These are phyloP conservation scores for Sturnus vulgaris DNA, from an alignment of 2,113 vertebrate species.

Conservation along the genomic window DNA sequence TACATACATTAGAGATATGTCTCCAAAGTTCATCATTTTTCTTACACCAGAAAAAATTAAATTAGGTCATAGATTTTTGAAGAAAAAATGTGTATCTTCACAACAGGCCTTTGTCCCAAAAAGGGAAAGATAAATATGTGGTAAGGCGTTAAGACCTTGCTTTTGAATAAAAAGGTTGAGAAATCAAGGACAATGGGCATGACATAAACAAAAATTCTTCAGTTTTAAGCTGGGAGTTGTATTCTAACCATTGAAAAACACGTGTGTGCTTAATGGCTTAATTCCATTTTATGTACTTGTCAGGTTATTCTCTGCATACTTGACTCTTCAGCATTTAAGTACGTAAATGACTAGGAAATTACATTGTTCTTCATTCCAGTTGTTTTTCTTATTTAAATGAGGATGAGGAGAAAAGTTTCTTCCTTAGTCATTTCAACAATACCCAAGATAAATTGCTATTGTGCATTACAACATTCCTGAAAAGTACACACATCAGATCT, in stretches of 20 bases:
- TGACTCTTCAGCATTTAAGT: background rate
- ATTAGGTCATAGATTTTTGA: background rate
- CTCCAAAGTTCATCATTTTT: conserved; percentile 34
- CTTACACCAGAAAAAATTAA: background rate
- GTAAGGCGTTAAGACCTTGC: background rate
- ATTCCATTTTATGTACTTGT: background rate
- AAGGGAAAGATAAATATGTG: accelerated
- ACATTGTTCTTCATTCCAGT: background rate
- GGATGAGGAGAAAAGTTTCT: background rate
- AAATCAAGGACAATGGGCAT: background rate
- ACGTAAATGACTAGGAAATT: background rate
- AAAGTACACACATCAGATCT: background rate
- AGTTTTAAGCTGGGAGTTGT: background rate
- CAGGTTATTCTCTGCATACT: background rate
- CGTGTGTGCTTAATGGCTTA: background rate
- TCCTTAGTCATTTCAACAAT: background rate
- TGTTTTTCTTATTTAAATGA: background rate
- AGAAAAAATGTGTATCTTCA: background rate
- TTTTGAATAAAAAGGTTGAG: background rate
- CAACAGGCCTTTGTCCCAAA: background rate
- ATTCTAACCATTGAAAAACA: background rate
- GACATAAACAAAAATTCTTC: background rate
- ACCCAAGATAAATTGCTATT: background rate
- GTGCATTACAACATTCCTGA: background rate
- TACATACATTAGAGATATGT: background rate